These are phyloP conservation scores for Pseudomyrmex concolor DNA, from an alignment of 1,140 invertebrate genomes.

Conservation along the genomic window DNA sequence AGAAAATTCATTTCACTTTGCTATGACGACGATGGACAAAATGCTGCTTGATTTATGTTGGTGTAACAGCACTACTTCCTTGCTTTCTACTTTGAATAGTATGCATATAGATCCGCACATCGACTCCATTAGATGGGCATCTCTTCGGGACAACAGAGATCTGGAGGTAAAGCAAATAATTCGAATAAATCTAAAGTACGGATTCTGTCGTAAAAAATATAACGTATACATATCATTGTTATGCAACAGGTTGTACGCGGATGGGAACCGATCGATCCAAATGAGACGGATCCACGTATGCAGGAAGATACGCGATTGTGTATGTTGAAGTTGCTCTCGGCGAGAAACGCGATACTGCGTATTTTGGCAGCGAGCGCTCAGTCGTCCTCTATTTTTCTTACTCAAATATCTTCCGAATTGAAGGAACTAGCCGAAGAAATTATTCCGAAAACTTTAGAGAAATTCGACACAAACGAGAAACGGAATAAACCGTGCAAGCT, in stretches of 20 bases:
- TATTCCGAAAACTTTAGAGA: constrained; percentile 76
- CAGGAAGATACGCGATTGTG: constrained; percentile 80
- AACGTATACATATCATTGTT: neutral
- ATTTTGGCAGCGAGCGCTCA: constrained; percentile 79
- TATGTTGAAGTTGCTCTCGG: constrained; percentile 78
- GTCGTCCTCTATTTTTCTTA: constrained; percentile 71
- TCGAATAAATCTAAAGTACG: neutral
- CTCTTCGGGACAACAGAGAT: constrained; percentile 87
- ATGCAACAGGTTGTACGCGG: constrained; percentile 78
- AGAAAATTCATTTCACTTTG: constrained; percentile 93
- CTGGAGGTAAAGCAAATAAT: constrained; percentile 79
- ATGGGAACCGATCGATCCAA: constrained; percentile 79
- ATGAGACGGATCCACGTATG: constrained; percentile 75
- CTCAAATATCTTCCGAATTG: constrained; percentile 75
- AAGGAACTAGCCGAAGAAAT: constrained; percentile 74
- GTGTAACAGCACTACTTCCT: constrained; percentile 77
- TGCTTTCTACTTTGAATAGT: constrained; percentile 76
- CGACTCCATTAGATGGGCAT: constrained; percentile 85
- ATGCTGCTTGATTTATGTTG: constrained; percentile 91
- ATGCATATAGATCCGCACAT: constrained; percentile 87
- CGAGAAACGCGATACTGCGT: constrained; percentile 80
- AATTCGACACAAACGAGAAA: constrained; percentile 74
- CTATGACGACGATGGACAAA: constrained; percentile 90
- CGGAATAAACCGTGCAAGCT: constrained; percentile 76
- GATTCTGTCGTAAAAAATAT: constrained; percentile 29